These are phyloP conservation scores for Ips typographus DNA, from an alignment of 1,140 invertebrate genomes.

Conservation along the genomic window DNA sequence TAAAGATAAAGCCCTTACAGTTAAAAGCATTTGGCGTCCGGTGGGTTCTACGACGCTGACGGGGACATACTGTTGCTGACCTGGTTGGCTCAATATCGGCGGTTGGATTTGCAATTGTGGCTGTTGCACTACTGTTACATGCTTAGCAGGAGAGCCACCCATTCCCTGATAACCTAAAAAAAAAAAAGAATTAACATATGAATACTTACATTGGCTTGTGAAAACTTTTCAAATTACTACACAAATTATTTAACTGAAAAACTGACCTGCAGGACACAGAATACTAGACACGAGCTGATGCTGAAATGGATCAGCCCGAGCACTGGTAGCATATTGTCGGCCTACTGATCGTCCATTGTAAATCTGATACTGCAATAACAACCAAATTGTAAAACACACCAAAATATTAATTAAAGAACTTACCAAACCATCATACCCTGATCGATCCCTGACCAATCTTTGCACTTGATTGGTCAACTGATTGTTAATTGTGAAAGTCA, in stretches of 20 bases:
- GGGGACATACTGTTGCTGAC: constrained; percentile 82
- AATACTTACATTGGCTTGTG: not conserved
- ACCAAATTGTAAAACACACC: not conserved
- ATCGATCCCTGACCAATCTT: constrained; percentile 63
- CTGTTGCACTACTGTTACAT: constrained; percentile 82
- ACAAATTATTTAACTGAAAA: not conserved
- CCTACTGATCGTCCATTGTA: constrained; percentile 77
- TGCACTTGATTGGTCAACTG: constrained; percentile 73
- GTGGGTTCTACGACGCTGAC: constrained; percentile 84
- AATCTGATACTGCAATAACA: constrained; percentile 73
- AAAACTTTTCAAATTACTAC: not conserved
- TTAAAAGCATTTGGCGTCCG: constrained; percentile 68
- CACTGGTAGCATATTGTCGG: constrained; percentile 61
- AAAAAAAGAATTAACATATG: not conserved
- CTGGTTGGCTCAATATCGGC: constrained; percentile 68
- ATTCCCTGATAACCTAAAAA: constrained; percentile 73
- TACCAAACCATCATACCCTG: constrained; percentile 67
- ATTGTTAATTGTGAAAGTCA: constrained; percentile 87
- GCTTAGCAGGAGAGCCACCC: constrained; percentile 80
- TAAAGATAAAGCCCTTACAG: constrained; percentile 51
- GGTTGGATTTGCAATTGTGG: constrained; percentile 69
- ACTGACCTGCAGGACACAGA: constrained; percentile 66
- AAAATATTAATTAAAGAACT: constrained; percentile 19
- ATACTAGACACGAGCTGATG: constrained; percentile 90
- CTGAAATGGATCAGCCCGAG: constrained; percentile 71